A percentile compares a stretch with the other conserved stretches of the same genome.
phyloP scores from a whole-genome alignment of 2,888 invertebrate species.

The Zaprionus lineosus region DNA sequence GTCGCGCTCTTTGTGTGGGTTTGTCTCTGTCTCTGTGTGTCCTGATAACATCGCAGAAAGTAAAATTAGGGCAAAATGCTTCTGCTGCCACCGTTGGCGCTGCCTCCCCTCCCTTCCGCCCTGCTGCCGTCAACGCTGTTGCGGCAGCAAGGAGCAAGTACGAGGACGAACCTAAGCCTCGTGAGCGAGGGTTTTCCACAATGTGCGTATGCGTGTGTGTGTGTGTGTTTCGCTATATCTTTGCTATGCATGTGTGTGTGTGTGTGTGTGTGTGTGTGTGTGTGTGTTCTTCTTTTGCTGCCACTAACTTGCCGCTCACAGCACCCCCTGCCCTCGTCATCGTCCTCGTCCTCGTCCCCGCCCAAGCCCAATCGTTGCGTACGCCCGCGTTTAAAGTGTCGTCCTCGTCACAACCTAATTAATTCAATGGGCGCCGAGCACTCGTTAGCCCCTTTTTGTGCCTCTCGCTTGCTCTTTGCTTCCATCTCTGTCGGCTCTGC shows the following conservation, averaged over 20 bases:
- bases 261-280: conserved; percentile 22
- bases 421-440: conserved; percentile 61
- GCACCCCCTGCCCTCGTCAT: too few relatives aligned
- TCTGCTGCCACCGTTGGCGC: conserved; percentile 24
- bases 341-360: too few relatives aligned
- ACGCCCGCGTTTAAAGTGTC: conserved; percentile 56
- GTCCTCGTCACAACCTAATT: conserved; percentile 66
- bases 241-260: neutral
- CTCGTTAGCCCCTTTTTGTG: conserved; percentile 23
- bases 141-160: conserved; percentile 18
- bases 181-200: conserved; percentile 11
- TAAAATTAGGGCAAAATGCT: conserved; percentile 77
- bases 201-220: conserved; percentile 1
- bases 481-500: neutral
- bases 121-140: too few relatives aligned
- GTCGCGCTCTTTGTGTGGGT: conserved; percentile 39
- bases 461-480: neutral
- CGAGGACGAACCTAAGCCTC: conserved; percentile 29
- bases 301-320: neutral
- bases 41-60: conserved; percentile 77
- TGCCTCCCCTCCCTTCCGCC: too few relatives aligned
- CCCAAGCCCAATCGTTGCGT: too few relatives aligned
- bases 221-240: conserved; percentile 1
- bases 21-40: conserved; percentile 38
- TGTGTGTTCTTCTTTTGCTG: conserved; percentile 25